A percentile compares a stretch with the other conserved stretches of the same genome.
phyloP scores from a whole-genome alignment of 1,140 invertebrate species.

The Pachyrhynchus sulphureomaculatus region DNA sequence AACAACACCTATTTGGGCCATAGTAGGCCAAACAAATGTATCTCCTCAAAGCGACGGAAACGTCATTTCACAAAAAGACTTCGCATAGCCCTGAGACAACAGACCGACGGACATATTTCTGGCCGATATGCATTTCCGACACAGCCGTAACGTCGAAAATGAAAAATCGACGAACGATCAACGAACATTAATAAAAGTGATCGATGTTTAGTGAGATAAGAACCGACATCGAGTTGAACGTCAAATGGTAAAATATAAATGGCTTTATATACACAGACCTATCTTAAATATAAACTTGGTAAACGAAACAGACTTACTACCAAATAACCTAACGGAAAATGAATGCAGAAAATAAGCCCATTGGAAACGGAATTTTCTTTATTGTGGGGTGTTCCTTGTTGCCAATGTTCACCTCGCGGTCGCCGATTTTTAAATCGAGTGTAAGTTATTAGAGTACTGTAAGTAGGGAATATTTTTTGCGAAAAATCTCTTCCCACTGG shows the following conservation, averaged over 20 bases:
- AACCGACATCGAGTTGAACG: constrained; percentile 1
- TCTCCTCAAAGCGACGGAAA: constrained; percentile 6
- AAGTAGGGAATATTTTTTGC: too few species aligned
- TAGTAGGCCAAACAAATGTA: background rate
- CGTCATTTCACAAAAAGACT: constrained; percentile 4
- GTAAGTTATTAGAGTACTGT: too few species aligned
- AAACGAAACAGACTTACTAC: too few species aligned
- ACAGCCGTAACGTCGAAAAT: constrained; percentile 17
- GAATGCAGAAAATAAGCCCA: too few species aligned
- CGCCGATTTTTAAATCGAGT: too few species aligned
- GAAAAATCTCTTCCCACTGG: too few species aligned
- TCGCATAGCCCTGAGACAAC: background rate
- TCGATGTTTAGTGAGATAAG: constrained; percentile 8
- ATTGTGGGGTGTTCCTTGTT: too few species aligned
- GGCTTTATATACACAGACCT: background rate
- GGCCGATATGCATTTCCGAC: constrained; percentile 10
- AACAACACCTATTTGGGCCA: too few species aligned
- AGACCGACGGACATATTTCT: background rate
- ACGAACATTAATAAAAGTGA: constrained; percentile 24
- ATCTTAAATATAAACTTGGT: background rate
- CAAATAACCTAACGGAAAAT: too few species aligned
- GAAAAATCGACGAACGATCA: constrained; percentile 17
- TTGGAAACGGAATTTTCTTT: too few species aligned
- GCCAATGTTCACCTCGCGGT: too few species aligned
- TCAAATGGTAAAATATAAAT: constrained; percentile 13